These are phyloP conservation scores for Trachops cirrhosus DNA, from an alignment of 2,797 vertebrate species.

Conservation along the genomic window DNA sequence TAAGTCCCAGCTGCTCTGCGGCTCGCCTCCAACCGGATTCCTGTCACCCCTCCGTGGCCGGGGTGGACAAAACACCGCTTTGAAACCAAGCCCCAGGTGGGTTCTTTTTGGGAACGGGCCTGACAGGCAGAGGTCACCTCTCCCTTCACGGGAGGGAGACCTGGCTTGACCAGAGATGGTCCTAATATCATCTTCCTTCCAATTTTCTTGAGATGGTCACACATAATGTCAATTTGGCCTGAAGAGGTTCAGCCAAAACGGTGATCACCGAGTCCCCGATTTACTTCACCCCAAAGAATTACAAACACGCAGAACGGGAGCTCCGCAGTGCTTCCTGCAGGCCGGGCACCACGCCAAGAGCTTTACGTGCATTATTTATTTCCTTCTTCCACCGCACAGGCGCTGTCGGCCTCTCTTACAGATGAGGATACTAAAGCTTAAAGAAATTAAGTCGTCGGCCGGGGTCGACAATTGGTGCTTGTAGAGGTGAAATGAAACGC, in stretches of 20 bases:
- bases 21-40: conserved; percentile 66
- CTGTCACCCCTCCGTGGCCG: conserved; percentile 26
- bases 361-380: background rate
- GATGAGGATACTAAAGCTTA: background rate
- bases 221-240: conserved; percentile 62
- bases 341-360: background rate
- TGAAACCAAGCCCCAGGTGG: conserved; percentile 57
- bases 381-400: background rate
- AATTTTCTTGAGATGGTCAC: conserved; percentile 56
- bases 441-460: background rate
- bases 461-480: rapidly evolving
- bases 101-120: conserved; percentile 73
- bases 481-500: background rate
- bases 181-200: conserved; percentile 45
- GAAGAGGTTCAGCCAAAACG: conserved; percentile 26
- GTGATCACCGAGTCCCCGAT: background rate
- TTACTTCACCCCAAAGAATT: background rate
- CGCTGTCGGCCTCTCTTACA: background rate
- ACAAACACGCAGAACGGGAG: background rate
- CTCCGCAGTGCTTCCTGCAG: rapidly evolving
- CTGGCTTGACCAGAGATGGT: background rate
- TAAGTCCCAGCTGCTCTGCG: conserved; percentile 76
- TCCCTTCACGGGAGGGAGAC: conserved; percentile 62
- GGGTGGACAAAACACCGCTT: conserved; percentile 66
- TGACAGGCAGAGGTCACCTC: conserved; percentile 61